Evolutionary conservation across 2,113 vertebrate species (phyloP).

Genomic region (Xiphophorus maculatus): DNA sequence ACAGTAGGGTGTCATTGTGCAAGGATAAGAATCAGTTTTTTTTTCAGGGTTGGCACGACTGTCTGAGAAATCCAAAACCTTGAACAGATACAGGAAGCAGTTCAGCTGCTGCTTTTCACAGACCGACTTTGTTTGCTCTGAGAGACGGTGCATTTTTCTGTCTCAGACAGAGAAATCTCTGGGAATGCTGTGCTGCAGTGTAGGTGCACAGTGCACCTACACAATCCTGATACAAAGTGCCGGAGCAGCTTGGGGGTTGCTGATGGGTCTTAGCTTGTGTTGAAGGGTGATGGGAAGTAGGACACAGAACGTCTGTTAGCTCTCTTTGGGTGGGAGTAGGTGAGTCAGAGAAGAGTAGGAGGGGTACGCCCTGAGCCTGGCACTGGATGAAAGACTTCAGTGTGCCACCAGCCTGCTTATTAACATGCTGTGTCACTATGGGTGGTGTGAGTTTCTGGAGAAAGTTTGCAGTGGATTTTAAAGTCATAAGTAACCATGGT

Average conservation of each 20-base stretch:
- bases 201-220: background rate
- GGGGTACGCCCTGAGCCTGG: conserved; percentile 42
- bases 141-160: conserved; percentile 5
- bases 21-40: background rate
- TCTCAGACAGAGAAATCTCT: background rate
- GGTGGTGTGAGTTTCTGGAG: background rate
- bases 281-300: conserved; percentile 36
- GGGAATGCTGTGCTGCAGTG: background rate
- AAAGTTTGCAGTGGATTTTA: background rate
- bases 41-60: background rate
- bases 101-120: conserved; percentile 21
- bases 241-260: conserved; percentile 11
- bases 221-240: conserved; percentile 20
- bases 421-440: conserved; percentile 17
- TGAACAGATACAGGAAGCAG: conserved; percentile 15
- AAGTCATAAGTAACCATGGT: background rate
- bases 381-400: conserved; percentile 62
- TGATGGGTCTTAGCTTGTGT: background rate
- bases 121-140: conserved; percentile 38
- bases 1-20: background rate
- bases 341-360: conserved; percentile 52
- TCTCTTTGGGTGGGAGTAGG: conserved; percentile 29
- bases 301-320: conserved; percentile 58
- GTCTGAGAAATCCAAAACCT: conserved; percentile 20
- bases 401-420: conserved; percentile 39